phyloP scores from a whole-genome alignment of 1,140 invertebrate genomes.

The Orius insidiosus region DNA sequence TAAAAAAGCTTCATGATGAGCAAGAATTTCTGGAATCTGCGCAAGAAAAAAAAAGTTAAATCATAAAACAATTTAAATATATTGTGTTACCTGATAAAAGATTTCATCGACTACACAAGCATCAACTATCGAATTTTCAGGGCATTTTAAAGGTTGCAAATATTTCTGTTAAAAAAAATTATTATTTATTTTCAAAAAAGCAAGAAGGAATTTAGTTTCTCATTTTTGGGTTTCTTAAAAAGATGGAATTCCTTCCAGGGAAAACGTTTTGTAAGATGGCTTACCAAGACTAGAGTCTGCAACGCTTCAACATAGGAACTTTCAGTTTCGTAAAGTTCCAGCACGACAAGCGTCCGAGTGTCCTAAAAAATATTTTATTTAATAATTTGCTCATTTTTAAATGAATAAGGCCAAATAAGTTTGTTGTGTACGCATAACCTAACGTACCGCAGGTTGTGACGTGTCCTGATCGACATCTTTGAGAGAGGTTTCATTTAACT shows the following conservation, averaged over 20 bases:
- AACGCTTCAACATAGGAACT: conserved; percentile 83
- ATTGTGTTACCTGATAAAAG: conserved; percentile 67
- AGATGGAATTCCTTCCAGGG: not conserved
- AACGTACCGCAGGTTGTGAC: too few relatives aligned
- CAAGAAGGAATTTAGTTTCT: not conserved
- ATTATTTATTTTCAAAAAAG: conserved; percentile 2
- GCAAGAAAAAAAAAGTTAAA: too few relatives aligned
- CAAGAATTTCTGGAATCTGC: conserved; percentile 73
- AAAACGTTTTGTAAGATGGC: conserved; percentile 16
- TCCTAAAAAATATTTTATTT: conserved; percentile 62
- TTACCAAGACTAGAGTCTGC: conserved; percentile 72
- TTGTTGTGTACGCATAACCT: too few relatives aligned
- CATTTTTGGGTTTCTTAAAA: not conserved
- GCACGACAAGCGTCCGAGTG: conserved; percentile 80
- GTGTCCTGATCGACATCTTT: too few relatives aligned
- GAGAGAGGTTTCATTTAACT: too few relatives aligned
- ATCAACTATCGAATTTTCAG: conserved; percentile 71
- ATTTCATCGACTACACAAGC: conserved; percentile 77
- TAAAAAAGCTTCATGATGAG: conserved; percentile 76
- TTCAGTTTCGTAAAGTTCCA: conserved; percentile 86
- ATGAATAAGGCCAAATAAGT: too few relatives aligned
- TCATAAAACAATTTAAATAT: too few relatives aligned
- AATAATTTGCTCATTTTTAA: too few relatives aligned
- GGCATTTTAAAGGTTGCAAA: conserved; percentile 72
- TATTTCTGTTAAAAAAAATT: conserved; percentile 58